These are phyloP conservation scores for Charadrius vociferus DNA, from an alignment of 2,113 vertebrate genomes.

Conservation along the genomic window DNA sequence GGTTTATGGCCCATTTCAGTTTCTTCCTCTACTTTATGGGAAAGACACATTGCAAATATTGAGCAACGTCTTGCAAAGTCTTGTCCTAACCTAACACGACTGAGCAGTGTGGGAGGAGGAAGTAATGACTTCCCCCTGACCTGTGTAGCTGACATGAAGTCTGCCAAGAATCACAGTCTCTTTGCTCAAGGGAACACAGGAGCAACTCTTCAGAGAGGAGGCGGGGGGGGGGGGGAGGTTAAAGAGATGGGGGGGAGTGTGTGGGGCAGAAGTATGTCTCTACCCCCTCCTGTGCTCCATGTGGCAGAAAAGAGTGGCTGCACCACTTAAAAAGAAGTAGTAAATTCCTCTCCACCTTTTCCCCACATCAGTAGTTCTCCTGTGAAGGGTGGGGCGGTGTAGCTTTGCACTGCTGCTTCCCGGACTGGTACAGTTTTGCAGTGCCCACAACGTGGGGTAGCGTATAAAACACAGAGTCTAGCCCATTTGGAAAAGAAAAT, in stretches of 20 bases:
- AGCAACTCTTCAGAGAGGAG: conserved; percentile 38
- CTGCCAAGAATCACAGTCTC: conserved; percentile 68
- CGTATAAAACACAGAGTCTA: background rate
- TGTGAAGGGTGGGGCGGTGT: background rate
- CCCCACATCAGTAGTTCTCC: background rate
- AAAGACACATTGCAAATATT: conserved; percentile 50
- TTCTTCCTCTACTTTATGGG: conserved; percentile 38
- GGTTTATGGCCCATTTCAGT: conserved; percentile 10
- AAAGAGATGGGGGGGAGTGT: too few species aligned
- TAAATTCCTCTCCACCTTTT: conserved; percentile 41
- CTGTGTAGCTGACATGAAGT: conserved; percentile 56
- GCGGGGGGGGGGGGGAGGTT: rapidly evolving
- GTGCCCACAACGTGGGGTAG: background rate
- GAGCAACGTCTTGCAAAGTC: conserved; percentile 15
- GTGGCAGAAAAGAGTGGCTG: conserved; percentile 14
- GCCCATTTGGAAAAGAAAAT: background rate
- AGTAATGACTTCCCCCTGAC: conserved; percentile 68
- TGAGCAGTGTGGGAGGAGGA: conserved; percentile 61
- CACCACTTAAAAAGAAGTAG: conserved; percentile 5
- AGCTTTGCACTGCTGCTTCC: background rate
- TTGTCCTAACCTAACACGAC: conserved; percentile 59
- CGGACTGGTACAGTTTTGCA: background rate
- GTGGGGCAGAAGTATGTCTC: background rate
- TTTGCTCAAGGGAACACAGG: conserved; percentile 58
- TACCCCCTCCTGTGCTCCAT: conserved; percentile 41